phyloP scores from a whole-genome alignment of 2,888 invertebrate species.

The Polyommatus icarus region DNA sequence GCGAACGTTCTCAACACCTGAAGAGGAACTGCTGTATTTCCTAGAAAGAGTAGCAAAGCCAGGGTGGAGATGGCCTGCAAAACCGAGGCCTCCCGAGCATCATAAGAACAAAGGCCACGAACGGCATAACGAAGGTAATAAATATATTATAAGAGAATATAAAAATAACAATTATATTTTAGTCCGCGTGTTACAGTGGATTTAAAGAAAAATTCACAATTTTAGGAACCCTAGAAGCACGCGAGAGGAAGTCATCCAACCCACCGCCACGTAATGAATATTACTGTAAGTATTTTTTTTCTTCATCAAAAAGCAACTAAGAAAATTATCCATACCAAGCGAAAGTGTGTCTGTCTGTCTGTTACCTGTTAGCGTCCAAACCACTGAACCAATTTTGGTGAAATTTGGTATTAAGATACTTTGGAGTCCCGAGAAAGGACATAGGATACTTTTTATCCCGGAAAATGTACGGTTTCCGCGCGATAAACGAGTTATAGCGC shows the following conservation, averaged over 20 bases:
- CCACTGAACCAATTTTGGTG: too few species aligned
- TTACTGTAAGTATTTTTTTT: conserved; percentile 70
- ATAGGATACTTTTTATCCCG: too few species aligned
- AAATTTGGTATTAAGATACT: too few species aligned
- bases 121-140: conserved; percentile 63
- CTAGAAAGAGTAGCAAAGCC: conserved; percentile 88
- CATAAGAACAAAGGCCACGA: conserved; percentile 80
- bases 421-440: too few species aligned
- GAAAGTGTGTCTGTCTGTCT: too few species aligned
- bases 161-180: not conserved
- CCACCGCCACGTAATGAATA: conserved; percentile 71
- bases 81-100: conserved; percentile 84
- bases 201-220: conserved; percentile 23
- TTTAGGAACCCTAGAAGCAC: conserved; percentile 60
- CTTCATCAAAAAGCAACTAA: not conserved
- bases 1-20: conserved; percentile 85
- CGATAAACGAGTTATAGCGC: too few species aligned
- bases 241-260: conserved; percentile 65
- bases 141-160: not conserved
- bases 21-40: conserved; percentile 89
- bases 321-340: not conserved
- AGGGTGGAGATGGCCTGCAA: conserved; percentile 92
- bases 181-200: too few species aligned
- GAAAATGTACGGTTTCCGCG: too few species aligned
- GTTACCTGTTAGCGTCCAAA: too few species aligned